Conservation (phyloP, 2,888 invertebrate species). For the Apotomis capreana region DNA sequence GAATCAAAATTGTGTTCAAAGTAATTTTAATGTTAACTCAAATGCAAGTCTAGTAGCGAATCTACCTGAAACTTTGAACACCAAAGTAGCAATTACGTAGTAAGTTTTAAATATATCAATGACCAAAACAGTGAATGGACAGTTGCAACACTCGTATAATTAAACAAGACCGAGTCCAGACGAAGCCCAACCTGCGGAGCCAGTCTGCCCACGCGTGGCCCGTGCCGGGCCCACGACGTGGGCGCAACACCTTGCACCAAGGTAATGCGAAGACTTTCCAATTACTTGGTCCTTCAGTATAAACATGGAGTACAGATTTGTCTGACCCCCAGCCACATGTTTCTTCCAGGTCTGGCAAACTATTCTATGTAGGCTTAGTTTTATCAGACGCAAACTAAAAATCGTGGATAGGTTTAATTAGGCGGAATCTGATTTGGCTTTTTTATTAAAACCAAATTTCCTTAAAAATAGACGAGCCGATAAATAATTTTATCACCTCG, state of each 20-base stretch:
- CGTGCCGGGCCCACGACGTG: conserved; percentile 34
- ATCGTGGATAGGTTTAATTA: too few relatives aligned
- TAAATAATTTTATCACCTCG: too few relatives aligned
- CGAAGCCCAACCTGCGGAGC: conserved; percentile 39
- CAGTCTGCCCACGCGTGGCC: conserved; percentile 41
- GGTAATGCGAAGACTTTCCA: conserved; percentile 29
- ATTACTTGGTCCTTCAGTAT: conserved; percentile 27
- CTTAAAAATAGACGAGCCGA: too few relatives aligned
- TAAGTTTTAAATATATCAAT: conserved; percentile 25
- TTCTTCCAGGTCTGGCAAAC: too few relatives aligned
- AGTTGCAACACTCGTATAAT: conserved; percentile 33
- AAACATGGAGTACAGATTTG: neutral
- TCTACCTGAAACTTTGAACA: neutral
- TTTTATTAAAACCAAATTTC: too few relatives aligned
- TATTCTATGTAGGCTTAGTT: too few relatives aligned
- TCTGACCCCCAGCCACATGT: too few relatives aligned
- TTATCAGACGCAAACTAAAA: too few relatives aligned
- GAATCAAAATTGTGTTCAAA: too few relatives aligned
- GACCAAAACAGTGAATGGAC: conserved; percentile 37
- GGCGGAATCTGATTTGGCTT: too few relatives aligned
- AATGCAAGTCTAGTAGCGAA: too few relatives aligned
- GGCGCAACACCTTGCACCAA: conserved; percentile 37
- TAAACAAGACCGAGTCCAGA: conserved; percentile 20
- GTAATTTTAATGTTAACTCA: too few relatives aligned
- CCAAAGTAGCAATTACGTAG: conserved; percentile 2